Base-by-base conservation (phyloP, 2,797 vertebrate genomes). In the Erethizon dorsatum region DNA sequence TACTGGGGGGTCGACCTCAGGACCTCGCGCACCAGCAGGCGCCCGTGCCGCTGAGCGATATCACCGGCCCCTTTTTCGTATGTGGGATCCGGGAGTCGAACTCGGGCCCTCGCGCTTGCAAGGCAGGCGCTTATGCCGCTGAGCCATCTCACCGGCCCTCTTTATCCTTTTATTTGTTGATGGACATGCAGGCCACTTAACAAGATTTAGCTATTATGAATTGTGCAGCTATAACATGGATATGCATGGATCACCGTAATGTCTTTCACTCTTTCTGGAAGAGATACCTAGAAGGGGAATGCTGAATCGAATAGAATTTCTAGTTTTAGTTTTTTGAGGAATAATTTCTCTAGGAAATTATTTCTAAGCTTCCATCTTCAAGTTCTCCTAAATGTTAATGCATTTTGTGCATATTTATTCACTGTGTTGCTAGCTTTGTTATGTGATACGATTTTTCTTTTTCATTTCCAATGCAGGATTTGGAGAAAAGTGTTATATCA, bases 391-490 rank as follows among this genome's bases (percentile, higher is more conserved):
- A 10, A 26, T 75, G 28, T 31, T 50, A 37, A 52, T 52, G 6
- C 17, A 12, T 59, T 12, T 12, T n/a, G 1, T 52, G 22, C 4
- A 2, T 65, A 3, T 77, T 45, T 73, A 75, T 56, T 92, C n/a
- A 69, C 22, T 45, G 6, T 88, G 47, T 90, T 93, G 17, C 77
- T 89, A 7, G 10, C 31, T 88, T 56, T 54, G 22, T 57, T 56
- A 63, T 18, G 4, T 52, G 78, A 83, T 6, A 24, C 59, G 59
- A 79, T 59, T 96, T 0, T 12, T 83, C 80, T 98, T 88, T 96
- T 91, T 97, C 96, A 28, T 95, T 97, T 97, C 57, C 95, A 88
- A 96, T 97, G 65, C 93, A 99, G 99, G 97, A 96, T 54, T 97
- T 97, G 95, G 97, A 97, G 95, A 98, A 97, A 96, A 97, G 91